These are phyloP conservation scores for Scortum barcoo DNA, from an alignment of 2,113 vertebrate species.

Conservation along the genomic window DNA sequence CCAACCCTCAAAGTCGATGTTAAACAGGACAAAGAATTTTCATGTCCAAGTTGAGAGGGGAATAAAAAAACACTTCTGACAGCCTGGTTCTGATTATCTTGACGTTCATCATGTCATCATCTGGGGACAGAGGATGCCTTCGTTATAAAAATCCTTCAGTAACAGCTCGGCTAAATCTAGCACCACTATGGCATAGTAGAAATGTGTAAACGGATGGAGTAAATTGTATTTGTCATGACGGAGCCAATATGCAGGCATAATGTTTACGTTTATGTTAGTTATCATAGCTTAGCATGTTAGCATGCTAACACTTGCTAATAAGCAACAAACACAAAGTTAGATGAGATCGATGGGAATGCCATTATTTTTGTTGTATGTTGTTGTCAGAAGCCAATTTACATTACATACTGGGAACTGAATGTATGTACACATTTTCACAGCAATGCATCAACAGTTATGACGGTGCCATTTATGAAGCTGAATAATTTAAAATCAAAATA, in stretches of 20 bases:
- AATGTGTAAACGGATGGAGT: not conserved
- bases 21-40: not conserved
- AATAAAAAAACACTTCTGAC: not conserved
- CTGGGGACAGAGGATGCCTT: not conserved
- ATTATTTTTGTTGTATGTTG: not conserved
- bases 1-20: not conserved
- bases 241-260: not conserved
- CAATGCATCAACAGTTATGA: not conserved
- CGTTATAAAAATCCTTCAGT: not conserved
- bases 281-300: not conserved
- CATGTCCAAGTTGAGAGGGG: not conserved
- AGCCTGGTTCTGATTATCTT: not conserved
- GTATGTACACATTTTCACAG: not conserved
- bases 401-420: not conserved
- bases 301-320: not conserved
- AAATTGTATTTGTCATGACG: no score
- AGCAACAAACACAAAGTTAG: not conserved
- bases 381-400: no score
- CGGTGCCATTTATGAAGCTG: not conserved
- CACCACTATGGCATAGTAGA: not conserved
- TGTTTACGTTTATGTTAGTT: no score
- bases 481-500: not conserved
- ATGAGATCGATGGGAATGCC: not conserved
- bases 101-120: not conserved
- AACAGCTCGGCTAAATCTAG: not conserved